Conservation (phyloP, 2,888 invertebrate genomes). For the Monochamus alternatus region DNA sequence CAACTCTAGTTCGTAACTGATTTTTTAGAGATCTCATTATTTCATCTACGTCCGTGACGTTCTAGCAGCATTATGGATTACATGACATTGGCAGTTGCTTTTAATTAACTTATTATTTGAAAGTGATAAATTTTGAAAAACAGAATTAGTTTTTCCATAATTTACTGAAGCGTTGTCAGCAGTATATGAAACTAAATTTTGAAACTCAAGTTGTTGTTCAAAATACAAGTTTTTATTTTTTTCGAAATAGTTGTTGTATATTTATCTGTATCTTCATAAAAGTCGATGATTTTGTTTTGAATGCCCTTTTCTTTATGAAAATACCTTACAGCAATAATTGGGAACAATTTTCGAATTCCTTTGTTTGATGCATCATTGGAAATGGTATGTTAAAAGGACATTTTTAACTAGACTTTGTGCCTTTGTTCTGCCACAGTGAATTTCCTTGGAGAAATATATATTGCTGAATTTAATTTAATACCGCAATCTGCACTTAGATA, state of each 20-base stretch:
- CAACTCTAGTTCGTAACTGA: not conserved
- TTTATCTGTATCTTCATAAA: not conserved
- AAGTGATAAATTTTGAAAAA: constrained; percentile 10
- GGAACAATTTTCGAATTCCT: not conserved
- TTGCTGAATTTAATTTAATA: not conserved
- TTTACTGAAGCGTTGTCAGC: constrained; percentile 8
- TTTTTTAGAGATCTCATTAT: constrained; percentile 7
- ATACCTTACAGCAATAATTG: not conserved
- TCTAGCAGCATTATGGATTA: constrained; percentile 51
- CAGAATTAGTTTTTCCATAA: not conserved
- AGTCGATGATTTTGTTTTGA: not conserved
- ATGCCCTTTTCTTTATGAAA: not conserved
- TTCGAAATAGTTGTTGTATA: not conserved
- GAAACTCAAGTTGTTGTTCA: not conserved
- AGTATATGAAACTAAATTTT: not conserved
- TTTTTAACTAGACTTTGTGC: not conserved
- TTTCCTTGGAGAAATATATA: not conserved
- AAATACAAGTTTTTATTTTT: not conserved
- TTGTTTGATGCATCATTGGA: not conserved
- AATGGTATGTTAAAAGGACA: not conserved
- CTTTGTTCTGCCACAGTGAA: constrained; percentile 8
- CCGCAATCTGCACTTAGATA: constrained; percentile 2
- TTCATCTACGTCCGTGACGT: not conserved
- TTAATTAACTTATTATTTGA: constrained; percentile 43
- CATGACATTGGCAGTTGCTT: constrained; percentile 52